phyloP scores from a whole-genome alignment of 2,113 vertebrate genomes.

The Scytalopus superciliaris region DNA sequence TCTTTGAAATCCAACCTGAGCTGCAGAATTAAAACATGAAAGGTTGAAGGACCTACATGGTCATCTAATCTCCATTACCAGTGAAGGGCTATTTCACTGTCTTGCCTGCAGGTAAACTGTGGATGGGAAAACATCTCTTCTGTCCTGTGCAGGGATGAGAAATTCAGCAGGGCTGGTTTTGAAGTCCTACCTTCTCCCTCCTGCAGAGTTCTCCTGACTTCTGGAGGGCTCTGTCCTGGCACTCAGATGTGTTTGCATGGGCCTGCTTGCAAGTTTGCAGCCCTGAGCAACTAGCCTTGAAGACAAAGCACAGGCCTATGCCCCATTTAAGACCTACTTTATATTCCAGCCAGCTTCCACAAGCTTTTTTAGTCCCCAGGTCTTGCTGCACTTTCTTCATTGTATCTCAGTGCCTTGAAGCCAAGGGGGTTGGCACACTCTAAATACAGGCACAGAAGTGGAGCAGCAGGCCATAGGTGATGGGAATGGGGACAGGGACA shows the following conservation, averaged over 20 bases:
- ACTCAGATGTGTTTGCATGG: not conserved
- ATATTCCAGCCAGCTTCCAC: slow-evolving; percentile 21
- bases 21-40: not conserved
- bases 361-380: not conserved
- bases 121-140: not conserved
- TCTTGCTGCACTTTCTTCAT: not conserved
- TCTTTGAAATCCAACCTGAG: slow-evolving; percentile 9
- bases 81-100: not conserved
- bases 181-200: not conserved
- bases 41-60: not conserved
- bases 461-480: not conserved
- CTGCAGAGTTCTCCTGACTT: not conserved
- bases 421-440: not conserved
- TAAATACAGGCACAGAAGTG: not conserved
- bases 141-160: not conserved
- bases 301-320: slow-evolving; percentile 30
- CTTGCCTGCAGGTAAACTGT: not conserved
- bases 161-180: not conserved
- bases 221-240: not conserved
- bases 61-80: not conserved
- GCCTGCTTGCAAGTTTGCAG: not conserved
- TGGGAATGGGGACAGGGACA: not conserved
- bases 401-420: rapidly evolving
- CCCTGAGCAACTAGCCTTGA: not conserved
- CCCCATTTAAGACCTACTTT: slow-evolving; percentile 53